These are phyloP conservation scores for Leptosomus discolor DNA, from an alignment of 2,113 vertebrate genomes.

Conservation along the genomic window DNA sequence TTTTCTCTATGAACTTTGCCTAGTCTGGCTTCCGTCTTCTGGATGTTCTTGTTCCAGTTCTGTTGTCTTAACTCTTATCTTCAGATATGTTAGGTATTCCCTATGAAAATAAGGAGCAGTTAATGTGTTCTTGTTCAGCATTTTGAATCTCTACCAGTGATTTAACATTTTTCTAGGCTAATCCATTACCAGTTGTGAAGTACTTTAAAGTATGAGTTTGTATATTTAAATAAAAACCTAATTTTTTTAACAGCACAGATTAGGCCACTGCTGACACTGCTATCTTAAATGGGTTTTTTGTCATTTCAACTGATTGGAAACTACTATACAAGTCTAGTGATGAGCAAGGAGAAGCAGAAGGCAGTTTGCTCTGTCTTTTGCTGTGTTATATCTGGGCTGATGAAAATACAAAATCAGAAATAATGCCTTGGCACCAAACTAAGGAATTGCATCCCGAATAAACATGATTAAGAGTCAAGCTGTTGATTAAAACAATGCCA, in stretches of 20 bases:
- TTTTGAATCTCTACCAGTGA: neutral
- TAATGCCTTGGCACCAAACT: neutral
- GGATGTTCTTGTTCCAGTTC: neutral
- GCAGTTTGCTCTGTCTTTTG: neutral
- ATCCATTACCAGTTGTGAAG: neutral
- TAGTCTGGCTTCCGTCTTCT: neutral
- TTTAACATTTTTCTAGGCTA: neutral
- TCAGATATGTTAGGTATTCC: neutral
- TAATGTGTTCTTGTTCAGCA: neutral
- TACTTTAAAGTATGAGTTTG: neutral
- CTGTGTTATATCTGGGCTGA: neutral
- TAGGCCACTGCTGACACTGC: neutral
- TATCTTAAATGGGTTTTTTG: neutral
- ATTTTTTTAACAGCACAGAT: neutral
- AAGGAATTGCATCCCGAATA: neutral
- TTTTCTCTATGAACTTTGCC: neutral
- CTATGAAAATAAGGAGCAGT: neutral
- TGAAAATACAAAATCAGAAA: neutral
- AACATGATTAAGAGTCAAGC: neutral
- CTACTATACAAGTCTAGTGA: neutral
- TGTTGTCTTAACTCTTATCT: neutral
- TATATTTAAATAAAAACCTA: neutral
- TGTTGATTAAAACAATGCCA: neutral
- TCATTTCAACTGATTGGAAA: neutral
- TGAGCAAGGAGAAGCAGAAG: neutral